phyloP scores from a whole-genome alignment of 2,113 vertebrate genomes.

The Calypte anna region DNA sequence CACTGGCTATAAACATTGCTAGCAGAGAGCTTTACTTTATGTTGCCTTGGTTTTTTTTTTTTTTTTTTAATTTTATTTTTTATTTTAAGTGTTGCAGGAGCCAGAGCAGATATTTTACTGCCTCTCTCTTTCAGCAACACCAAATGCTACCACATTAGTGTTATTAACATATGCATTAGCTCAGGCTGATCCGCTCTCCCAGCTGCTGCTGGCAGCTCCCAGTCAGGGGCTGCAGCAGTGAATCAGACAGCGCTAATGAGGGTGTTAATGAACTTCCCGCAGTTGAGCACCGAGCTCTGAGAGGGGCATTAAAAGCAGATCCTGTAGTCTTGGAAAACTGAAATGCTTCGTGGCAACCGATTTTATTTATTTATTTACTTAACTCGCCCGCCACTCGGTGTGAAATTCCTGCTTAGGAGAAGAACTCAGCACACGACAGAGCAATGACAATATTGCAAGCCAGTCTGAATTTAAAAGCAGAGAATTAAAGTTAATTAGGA shows the following conservation, averaged over 20 bases:
- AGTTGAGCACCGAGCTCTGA: slow-evolving; percentile 8
- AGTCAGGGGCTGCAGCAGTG: slow-evolving; percentile 35
- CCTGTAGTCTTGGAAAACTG: neutral
- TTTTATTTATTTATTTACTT: slow-evolving; percentile 47
- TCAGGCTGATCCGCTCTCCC: slow-evolving; percentile 14
- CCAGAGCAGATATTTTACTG: slow-evolving; percentile 47
- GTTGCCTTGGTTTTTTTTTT: neutral
- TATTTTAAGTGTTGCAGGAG: slow-evolving; percentile 36
- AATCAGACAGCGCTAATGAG: slow-evolving; percentile 72
- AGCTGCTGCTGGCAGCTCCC: slow-evolving; percentile 44
- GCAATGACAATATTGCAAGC: neutral
- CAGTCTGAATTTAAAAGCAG: neutral
- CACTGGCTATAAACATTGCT: slow-evolving; percentile 48
- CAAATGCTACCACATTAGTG: slow-evolving; percentile 55
- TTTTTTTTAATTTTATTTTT: neutral
- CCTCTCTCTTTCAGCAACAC: slow-evolving; percentile 50
- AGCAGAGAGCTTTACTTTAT: slow-evolving; percentile 57
- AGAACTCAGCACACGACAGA: neutral
- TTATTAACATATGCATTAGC: slow-evolving; percentile 70
- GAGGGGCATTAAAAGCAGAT: slow-evolving; percentile 47
- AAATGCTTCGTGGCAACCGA: neutral
- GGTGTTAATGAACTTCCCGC: slow-evolving; percentile 74
- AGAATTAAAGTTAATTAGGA: slow-evolving; percentile 54
- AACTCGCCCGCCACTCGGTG: rapidly evolving
- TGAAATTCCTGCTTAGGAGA: neutral